Conservation (phyloP, 1,140 invertebrate genomes). For the Formica selysi region DNA sequence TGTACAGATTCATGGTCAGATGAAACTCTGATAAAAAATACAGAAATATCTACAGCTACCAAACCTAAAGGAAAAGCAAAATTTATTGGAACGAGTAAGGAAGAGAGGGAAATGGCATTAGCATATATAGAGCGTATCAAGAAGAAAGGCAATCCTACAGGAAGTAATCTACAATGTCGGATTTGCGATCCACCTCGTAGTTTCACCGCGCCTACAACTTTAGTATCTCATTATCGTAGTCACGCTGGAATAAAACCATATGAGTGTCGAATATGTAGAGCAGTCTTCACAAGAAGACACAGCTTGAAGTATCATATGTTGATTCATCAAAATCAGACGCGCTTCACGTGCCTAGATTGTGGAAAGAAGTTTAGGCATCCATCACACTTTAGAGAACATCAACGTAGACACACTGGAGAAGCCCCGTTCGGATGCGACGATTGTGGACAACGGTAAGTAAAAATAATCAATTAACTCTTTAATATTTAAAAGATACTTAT, state of each 20-base stretch:
- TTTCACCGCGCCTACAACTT: constrained; percentile 89
- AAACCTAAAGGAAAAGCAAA: constrained; percentile 87
- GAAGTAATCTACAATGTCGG: constrained; percentile 88
- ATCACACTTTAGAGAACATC: constrained; percentile 90
- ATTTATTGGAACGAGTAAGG: constrained; percentile 87
- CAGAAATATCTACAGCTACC: constrained; percentile 65
- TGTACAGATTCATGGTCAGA: constrained; percentile 61
- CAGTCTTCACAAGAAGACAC: constrained; percentile 90
- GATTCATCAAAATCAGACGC: constrained; percentile 89
- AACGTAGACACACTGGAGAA: constrained; percentile 89
- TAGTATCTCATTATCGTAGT: constrained; percentile 90
- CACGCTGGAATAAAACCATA: constrained; percentile 91
- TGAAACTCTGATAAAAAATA: constrained; percentile 68
- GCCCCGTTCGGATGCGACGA: constrained; percentile 90
- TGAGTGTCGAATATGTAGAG: constrained; percentile 88
- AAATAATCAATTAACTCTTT: constrained; percentile 1
- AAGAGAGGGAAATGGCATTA: constrained; percentile 86
- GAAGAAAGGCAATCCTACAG: constrained; percentile 84
- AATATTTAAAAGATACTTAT: constrained; percentile 23
- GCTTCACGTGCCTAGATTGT: constrained; percentile 89
- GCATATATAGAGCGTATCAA: constrained; percentile 86
- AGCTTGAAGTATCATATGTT: constrained; percentile 91
- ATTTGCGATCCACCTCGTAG: constrained; percentile 89
- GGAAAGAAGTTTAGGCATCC: constrained; percentile 90
- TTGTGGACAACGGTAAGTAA: constrained; percentile 87